These are phyloP conservation scores for Avahi laniger DNA, from an alignment of 2,797 vertebrate genomes.

Conservation along the genomic window DNA sequence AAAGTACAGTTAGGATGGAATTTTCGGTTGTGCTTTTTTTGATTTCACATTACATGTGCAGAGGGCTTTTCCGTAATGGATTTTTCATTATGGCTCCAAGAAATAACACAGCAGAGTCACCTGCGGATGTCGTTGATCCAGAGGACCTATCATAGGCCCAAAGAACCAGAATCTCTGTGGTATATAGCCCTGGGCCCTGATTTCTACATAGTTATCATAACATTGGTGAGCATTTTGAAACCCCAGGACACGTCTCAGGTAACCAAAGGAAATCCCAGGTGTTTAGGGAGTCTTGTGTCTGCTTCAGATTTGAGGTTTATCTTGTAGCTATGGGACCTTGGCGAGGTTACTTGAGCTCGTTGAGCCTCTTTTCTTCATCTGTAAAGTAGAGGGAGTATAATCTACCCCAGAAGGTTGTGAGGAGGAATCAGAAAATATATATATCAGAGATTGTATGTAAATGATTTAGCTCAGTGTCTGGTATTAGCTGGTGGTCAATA, in stretches of 20 bases:
- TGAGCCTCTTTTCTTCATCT: not conserved
- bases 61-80: not conserved
- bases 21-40: not conserved
- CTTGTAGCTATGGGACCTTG: not conserved
- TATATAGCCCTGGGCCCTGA: not conserved
- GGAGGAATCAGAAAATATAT: not conserved
- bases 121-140: not conserved
- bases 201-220: not conserved
- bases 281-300: not conserved
- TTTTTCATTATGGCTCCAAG: not conserved
- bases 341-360: not conserved
- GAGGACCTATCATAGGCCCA: not conserved
- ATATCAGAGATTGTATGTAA: not conserved
- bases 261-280: not conserved
- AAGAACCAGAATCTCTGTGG: not conserved
- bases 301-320: not conserved
- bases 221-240: not conserved
- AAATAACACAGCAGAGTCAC: not conserved
- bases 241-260: not conserved
- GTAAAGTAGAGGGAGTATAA: not conserved
- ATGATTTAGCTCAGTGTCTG: not conserved
- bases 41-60: slow-evolving; percentile 1
- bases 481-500: not conserved
- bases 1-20: not conserved
- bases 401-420: not conserved